Conservation (phyloP, 2,797 vertebrate species). For the Fratercula arctica region DNA sequence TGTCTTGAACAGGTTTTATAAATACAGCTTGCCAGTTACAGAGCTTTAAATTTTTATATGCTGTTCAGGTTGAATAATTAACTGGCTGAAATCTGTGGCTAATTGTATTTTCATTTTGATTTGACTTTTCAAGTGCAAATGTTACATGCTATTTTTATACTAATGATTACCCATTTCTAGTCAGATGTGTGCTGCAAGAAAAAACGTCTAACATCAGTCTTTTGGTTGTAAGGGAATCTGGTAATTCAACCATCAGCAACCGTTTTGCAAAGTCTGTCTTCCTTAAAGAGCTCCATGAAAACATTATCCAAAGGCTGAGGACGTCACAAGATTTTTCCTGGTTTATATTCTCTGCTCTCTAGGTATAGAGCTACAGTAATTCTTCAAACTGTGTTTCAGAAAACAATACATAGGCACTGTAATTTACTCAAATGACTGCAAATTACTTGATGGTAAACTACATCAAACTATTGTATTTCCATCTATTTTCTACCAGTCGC, state of each 20-base stretch:
- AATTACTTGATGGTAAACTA: background rate
- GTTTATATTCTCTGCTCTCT: background rate
- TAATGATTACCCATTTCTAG: constrained; percentile 11
- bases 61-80: constrained; percentile 26
- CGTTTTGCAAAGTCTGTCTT: background rate
- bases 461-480: background rate
- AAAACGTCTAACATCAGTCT: background rate
- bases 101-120: constrained; percentile 59
- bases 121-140: constrained; percentile 10
- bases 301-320: background rate
- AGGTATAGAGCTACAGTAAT: background rate
- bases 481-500: background rate
- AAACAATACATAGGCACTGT: background rate
- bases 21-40: background rate
- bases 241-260: background rate
- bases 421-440: background rate
- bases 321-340: background rate
- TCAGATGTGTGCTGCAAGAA: constrained; percentile 1
- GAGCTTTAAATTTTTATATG: constrained; percentile 12
- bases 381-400: background rate
- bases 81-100: constrained; percentile 34
- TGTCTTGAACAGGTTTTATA: background rate
- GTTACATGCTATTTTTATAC: background rate
- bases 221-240: background rate
- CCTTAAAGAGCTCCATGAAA: background rate